Percentiles rank a stretch among this genome's conserved stretches.
Evolutionary conservation across 2,113 vertebrate genomes (phyloP).

Genomic region (Protobothrops mucrosquamatus): DNA sequence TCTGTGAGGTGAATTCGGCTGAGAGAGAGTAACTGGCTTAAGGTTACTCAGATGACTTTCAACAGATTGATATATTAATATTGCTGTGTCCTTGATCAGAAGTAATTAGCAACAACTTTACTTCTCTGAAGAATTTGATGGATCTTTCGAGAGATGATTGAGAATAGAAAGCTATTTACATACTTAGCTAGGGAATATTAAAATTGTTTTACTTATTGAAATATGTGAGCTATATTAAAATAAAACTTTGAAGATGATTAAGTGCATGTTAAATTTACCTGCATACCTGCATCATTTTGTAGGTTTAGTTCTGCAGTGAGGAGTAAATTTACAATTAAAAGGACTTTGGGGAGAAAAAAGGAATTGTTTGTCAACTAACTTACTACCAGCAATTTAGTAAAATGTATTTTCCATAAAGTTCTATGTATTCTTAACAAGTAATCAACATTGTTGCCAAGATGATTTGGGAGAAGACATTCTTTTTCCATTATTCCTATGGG

Average conservation of each 20-base stretch:
- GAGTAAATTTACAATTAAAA: not conserved
- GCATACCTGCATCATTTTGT: not conserved
- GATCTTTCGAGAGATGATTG: not conserved
- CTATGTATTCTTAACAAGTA: conserved; percentile 1
- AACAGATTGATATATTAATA: not conserved
- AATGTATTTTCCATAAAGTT: not conserved
- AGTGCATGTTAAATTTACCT: not conserved
- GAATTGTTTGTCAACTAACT: not conserved
- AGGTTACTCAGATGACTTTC: not conserved
- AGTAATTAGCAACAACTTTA: not conserved
- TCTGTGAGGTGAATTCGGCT: not conserved
- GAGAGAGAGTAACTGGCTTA: not conserved
- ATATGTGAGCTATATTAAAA: not conserved
- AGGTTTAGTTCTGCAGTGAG: not conserved
- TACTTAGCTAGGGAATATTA: not conserved
- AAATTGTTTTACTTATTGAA: not conserved
- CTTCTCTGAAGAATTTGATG: not conserved
- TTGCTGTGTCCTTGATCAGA: not conserved
- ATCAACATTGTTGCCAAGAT: not conserved
- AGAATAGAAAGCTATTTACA: not conserved
- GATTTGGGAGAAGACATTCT: conserved; percentile 1
- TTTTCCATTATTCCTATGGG: conserved; percentile 1
- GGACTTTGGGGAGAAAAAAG: not conserved
- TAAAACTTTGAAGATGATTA: not conserved
- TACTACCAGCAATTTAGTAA: conserved; percentile 1